These are phyloP conservation scores for Pteronura brasiliensis DNA, from an alignment of 2,113 vertebrate genomes.

Conservation along the genomic window DNA sequence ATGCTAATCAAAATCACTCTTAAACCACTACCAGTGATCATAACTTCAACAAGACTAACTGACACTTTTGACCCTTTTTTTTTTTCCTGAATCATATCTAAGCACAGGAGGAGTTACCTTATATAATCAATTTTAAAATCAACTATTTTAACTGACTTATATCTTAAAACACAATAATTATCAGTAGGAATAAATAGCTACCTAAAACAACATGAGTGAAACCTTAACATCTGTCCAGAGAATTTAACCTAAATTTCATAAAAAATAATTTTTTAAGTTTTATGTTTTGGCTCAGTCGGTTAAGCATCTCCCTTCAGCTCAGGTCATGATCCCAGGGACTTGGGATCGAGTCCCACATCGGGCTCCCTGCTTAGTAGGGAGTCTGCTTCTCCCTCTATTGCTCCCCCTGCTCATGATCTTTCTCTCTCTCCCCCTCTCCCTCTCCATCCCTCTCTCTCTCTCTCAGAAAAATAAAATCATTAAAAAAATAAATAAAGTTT, in stretches of 20 bases:
- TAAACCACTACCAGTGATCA: background rate
- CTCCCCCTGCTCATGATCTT: background rate
- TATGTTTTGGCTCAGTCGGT: background rate
- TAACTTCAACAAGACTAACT: background rate
- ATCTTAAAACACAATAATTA: conserved; percentile 17
- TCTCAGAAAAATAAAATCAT: background rate
- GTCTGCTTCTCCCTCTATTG: background rate
- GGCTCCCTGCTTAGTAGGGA: background rate
- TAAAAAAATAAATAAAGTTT: background rate
- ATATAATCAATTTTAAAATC: background rate
- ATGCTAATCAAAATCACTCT: conserved; percentile 1
- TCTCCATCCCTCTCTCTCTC: no score
- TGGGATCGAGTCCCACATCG: background rate
- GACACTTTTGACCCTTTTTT: background rate
- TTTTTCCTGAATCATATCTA: background rate
- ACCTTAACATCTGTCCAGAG: background rate
- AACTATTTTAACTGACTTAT: background rate
- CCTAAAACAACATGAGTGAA: conserved; percentile 32
- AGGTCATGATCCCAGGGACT: background rate
- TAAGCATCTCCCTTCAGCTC: background rate
- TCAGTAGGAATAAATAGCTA: background rate
- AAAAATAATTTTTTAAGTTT: background rate
- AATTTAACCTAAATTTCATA: background rate
- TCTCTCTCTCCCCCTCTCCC: no score
- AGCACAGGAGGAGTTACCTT: background rate